phyloP scores from a whole-genome alignment of 2,888 invertebrate species.

The Dioctria rufipes region DNA sequence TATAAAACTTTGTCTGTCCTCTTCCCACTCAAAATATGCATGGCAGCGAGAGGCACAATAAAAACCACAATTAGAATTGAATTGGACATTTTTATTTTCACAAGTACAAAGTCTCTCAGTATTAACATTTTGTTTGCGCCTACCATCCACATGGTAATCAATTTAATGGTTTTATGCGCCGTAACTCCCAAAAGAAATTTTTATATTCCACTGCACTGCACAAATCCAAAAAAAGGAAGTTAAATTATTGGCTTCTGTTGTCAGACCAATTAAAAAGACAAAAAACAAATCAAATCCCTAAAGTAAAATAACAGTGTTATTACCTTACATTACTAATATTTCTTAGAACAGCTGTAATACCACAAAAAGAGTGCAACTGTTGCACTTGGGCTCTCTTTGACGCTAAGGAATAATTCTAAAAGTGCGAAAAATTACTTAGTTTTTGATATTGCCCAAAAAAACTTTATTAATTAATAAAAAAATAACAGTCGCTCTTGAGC shows the following conservation, averaged over 20 bases:
- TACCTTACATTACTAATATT: neutral
- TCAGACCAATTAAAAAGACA: slow-evolving; percentile 8
- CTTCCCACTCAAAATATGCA: too few relatives aligned
- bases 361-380: neutral
- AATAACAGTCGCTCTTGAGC: slow-evolving; percentile 90
- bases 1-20: too few relatives aligned
- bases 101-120: slow-evolving; percentile 23
- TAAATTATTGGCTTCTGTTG: neutral
- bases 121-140: neutral
- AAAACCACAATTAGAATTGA: neutral
- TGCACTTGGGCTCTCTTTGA: slow-evolving; percentile 12
- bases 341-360: neutral
- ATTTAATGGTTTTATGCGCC: too few relatives aligned
- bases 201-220: slow-evolving; percentile 14
- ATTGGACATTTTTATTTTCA: slow-evolving; percentile 31
- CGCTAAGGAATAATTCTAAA: slow-evolving; percentile 28
- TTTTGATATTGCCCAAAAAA: slow-evolving; percentile 38
- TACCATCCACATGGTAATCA: too few relatives aligned
- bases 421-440: slow-evolving; percentile 40
- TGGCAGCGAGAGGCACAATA: too few relatives aligned
- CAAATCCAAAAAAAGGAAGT: neutral
- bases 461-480: slow-evolving; percentile 78
- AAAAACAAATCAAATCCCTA: slow-evolving; percentile 11
- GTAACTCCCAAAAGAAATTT: neutral
- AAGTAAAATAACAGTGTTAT: slow-evolving; percentile 16